These are phyloP conservation scores for Danio jaintianensis DNA, from an alignment of 2,797 vertebrate genomes.

Conservation along the genomic window DNA sequence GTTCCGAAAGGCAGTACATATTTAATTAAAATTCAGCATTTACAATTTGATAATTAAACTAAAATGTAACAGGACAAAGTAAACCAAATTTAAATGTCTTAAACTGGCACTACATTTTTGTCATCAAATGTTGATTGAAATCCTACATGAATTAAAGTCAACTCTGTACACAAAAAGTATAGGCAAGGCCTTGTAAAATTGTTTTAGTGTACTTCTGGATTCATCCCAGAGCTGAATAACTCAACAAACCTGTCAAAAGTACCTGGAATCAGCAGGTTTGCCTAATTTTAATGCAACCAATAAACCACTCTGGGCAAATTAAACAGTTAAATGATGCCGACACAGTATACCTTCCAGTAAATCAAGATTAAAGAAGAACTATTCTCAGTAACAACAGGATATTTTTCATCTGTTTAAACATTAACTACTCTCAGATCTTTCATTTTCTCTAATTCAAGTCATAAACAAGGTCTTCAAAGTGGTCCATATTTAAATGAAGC, in stretches of 20 bases:
- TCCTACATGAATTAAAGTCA: neutral
- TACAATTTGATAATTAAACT: too few species aligned
- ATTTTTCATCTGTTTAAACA: conserved; percentile 9
- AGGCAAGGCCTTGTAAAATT: neutral
- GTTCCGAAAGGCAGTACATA: too few species aligned
- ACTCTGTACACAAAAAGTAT: neutral
- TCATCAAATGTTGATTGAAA: neutral
- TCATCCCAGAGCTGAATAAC: neutral
- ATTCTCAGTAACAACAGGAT: neutral
- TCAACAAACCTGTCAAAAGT: neutral
- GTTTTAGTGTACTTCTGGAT: neutral
- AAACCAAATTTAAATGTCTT: neutral
- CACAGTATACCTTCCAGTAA: neutral
- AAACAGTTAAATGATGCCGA: neutral
- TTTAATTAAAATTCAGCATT: too few species aligned
- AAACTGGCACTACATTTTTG: neutral
- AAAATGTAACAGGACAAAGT: neutral
- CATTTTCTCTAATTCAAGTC: neutral
- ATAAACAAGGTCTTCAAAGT: neutral
- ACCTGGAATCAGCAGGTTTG: neutral
- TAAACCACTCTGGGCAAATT: neutral
- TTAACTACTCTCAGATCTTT: conserved; percentile 18
- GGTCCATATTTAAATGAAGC: neutral
- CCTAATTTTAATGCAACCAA: neutral
- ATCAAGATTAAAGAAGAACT: conserved; percentile 11